Base-by-base conservation (phyloP, 2,888 invertebrate genomes). In the Myathropa florea region DNA sequence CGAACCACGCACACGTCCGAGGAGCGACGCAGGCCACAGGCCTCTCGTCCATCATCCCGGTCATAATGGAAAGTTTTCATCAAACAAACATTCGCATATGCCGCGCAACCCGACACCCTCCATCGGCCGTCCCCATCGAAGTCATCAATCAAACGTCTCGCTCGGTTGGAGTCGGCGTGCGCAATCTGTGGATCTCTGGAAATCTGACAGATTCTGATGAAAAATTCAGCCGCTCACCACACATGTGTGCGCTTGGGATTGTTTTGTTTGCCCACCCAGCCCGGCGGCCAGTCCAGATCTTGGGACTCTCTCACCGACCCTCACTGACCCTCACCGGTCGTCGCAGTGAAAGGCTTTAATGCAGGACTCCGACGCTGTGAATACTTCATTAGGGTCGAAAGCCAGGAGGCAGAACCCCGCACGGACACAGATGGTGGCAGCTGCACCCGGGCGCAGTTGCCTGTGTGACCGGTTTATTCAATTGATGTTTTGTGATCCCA, bases 401-500 rank as follows among this genome's bases (percentile, higher is more conserved):
- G 39, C 14, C 12, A 39, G 4, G 39, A 14, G 14, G 4, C 39
- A n/a, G 39, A 2, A 3, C 9, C 46, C 46, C 46, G 18, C n/a
- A 2, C 18, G 0, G n/a, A n/a, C n/a, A n/a, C n/a, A n/a, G 39
- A 39, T 4, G 39, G n/a, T 4, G 18, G 7, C 46, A 46, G 46
- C 18, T 46, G 46, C 46, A 46, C 18, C 46, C 18, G 21, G 6
- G 55, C n/a, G 65, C 60, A 71, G 39, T 75, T 46, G 30, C n/a
- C 67, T 59, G 57, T 68, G 72, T 67, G 78, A 78, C 61, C 59
- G 70, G 79, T 60, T 75, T 65, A 80, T 75, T 76, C 80, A 84
- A 84, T 80, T 80, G 80, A 76, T 84, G 83, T 75, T 67, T 76
- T 84, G 61, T 80, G 71, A 84, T 84, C 71, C 83, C 61, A 75